These are phyloP conservation scores for Bos taurus DNA, from an alignment of 2,113 vertebrate genomes.

Conservation along the genomic window ARS-UCD2.0 NC_037331.1:99528501-99529000, in stretches of 20 bases:
- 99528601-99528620: neutral
- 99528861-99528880: neutral
- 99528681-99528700: neutral
- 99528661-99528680: neutral
- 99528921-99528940: neutral
- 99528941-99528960: neutral
- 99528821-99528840: neutral
- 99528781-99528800: neutral
- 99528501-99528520: neutral
- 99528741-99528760: neutral
- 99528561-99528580: neutral
- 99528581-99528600: neutral
- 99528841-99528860: neutral
- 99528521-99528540: neutral
- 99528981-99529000: neutral
- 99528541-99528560: neutral
- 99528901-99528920: neutral
- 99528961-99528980: neutral
- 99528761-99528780: neutral
- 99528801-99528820: neutral
- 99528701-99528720: accelerated
- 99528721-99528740: neutral
- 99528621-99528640: neutral
- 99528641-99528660: neutral
- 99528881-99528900: neutral